Conservation (phyloP, 2,797 vertebrate species). For the Simalia tracyae region DNA sequence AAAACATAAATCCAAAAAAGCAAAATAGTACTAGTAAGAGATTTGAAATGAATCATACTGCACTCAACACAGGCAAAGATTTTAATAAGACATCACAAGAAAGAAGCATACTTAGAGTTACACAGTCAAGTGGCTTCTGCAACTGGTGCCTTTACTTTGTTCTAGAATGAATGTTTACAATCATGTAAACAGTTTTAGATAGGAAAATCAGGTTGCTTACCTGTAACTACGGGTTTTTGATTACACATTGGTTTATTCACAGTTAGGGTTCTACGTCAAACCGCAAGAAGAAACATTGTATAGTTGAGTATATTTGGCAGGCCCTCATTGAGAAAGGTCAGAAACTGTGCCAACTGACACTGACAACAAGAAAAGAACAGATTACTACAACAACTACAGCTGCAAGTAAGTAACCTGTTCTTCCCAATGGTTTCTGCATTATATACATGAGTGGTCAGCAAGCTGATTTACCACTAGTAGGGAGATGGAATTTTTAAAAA, state of each 20-base stretch:
- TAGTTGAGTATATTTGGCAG: not conserved
- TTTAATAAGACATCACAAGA: not conserved
- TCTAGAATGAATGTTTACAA: not conserved
- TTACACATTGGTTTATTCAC: not conserved
- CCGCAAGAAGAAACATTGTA: not conserved
- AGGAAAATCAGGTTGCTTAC: not conserved
- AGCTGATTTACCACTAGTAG: not conserved
- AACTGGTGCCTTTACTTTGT: not conserved
- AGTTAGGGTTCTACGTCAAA: not conserved
- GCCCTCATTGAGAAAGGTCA: not conserved
- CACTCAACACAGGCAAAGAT: slow-evolving; percentile 3
- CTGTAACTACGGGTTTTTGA: not conserved
- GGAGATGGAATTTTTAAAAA: not conserved
- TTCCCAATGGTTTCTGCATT: not conserved
- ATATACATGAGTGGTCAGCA: not conserved
- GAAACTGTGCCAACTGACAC: not conserved
- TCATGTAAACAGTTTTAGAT: not conserved
- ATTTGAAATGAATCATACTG: not conserved
- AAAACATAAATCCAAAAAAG: not conserved
- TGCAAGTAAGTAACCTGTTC: not conserved
- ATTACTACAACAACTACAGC: not conserved
- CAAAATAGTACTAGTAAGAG: not conserved
- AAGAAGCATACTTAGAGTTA: not conserved
- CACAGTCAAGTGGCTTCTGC: not conserved
- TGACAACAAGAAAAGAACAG: not conserved